Conservation (phyloP, 2,113 vertebrate genomes). For the Otolemur garnettii region DNA sequence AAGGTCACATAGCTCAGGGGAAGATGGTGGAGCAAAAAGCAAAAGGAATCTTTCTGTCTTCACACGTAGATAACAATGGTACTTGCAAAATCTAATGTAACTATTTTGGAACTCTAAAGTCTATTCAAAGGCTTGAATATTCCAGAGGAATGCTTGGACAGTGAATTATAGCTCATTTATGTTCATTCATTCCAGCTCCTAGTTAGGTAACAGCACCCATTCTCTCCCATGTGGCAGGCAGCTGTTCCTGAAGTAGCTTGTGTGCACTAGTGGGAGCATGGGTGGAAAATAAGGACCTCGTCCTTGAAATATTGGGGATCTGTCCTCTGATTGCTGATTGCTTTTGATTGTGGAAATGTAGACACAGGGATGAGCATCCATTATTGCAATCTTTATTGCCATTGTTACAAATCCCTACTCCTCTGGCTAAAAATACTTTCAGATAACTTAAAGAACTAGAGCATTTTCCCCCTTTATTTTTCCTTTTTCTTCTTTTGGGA, state of each 20-base stretch:
- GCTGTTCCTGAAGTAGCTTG: neutral
- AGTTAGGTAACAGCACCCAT: neutral
- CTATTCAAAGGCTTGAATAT: neutral
- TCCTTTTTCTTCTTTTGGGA: neutral
- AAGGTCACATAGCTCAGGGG: neutral
- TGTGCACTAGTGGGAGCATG: neutral
- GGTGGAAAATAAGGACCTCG: no score
- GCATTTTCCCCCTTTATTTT: neutral
- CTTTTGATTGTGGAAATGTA: neutral
- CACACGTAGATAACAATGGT: neutral
- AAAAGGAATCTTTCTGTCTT: neutral
- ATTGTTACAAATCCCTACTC: rapidly evolving
- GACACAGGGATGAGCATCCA: neutral
- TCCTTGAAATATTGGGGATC: neutral
- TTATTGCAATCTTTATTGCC: neutral
- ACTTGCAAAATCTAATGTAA: neutral
- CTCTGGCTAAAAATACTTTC: neutral
- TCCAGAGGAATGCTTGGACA: neutral
- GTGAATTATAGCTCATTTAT: neutral
- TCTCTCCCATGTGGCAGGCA: neutral
- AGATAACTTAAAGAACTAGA: neutral
- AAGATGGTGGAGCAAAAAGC: neutral
- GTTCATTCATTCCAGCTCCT: neutral
- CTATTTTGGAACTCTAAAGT: neutral
- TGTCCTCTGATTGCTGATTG: neutral